Evolutionary conservation across 1,140 invertebrate genomes (phyloP), one percentile per base, ranked within the genome.

Genomic region (Pseudomyrmex concolor): DNA sequence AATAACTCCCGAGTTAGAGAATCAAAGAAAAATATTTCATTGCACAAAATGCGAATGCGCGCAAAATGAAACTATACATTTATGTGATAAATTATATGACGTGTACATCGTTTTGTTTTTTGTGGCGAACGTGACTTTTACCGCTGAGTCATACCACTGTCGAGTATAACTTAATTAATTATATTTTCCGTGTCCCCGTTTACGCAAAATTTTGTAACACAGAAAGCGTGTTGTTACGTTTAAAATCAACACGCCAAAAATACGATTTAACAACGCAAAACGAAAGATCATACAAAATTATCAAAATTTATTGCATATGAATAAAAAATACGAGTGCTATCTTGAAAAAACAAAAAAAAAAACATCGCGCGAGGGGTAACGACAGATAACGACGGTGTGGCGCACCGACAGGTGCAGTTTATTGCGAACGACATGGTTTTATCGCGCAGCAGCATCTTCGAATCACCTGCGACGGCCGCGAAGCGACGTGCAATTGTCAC

Each of bases 401-500:
- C 45, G 10, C 12, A 71, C 19, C 48, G 60, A 9, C 50, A 80
- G 60, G 25, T 60, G 71, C 15, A n/a, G 43, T 71, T 71, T 71
- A 48, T 78, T 48, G 48, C 17, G 48, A 9, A 12, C 9, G 48
- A 63, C 17, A 50, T 73, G 19, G 13, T 13, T 68, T 89, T 89
- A 89, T 89, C 81, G 57, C 12, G 3, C 2, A 54, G 50, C 22
- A 78, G 9, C 60, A 86, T 89, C 80, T 84, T 78, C 22, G 63
- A 82, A 63, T 86, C 84, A 88, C 81, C 80, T 70, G 76, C 84
- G 51, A 9, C 34, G 62, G 51, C 34, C 7, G 34, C 34, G 34
- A 12, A 57, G 34, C 55, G 62, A 83, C 55, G 80, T 83, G 77
- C 76, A 82, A 89, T 84, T 84, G 84, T 89, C 84, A 89, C 84